Base-by-base conservation (phyloP, 2,888 invertebrate genomes). In the Nephrocerus scutellatus region DNA sequence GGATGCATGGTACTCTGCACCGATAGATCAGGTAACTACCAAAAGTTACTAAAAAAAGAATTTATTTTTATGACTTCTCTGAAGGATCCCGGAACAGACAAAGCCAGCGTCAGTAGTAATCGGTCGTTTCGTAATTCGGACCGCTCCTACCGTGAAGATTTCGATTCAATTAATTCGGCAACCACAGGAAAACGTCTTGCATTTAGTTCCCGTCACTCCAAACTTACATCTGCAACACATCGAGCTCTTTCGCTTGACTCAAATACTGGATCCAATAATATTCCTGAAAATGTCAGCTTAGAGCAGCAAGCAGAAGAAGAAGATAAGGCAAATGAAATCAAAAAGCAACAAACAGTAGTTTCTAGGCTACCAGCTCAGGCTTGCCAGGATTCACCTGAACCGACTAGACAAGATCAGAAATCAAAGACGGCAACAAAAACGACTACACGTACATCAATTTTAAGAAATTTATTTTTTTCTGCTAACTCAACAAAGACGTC, bases 111-210 rank as follows among this genome's bases (percentile, higher is more conserved):
- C n/a, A 47, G 54, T 10, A 55, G 57, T 31, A 51, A 51, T 40
- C 52, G 54, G 24, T 56, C 57, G 42, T 54, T 53, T 47, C 53
- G 55, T 21, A 53, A 54, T 22, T 55, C 56, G 10, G 56, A 55
- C 37, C 46, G 52, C 37, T 53, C 54, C 25, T 55, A 49, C 39
- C 52, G 53, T 16, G 54, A 55, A 35, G 56, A 56, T 25, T 21
- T 50, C 13, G 57, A 55, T 39, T 41, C 52, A 36, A 41, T 48
- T 6, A 52, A 44, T 38, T 46, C 50, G 25, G 44, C 49, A 20
- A 48, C 50, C 30, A 47, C 47, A 20, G 37, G 48, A 13, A 53
- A 54, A 46, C 48, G 54, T 34, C 32, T 47, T 45, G 35, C 46
- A 35, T 50, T 54, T 30, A 49, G 47, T 31, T 48, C 50, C 35